Evolutionary conservation across 2,888 invertebrate genomes (phyloP).

Genomic region (Quadroppia sp.): DNA sequence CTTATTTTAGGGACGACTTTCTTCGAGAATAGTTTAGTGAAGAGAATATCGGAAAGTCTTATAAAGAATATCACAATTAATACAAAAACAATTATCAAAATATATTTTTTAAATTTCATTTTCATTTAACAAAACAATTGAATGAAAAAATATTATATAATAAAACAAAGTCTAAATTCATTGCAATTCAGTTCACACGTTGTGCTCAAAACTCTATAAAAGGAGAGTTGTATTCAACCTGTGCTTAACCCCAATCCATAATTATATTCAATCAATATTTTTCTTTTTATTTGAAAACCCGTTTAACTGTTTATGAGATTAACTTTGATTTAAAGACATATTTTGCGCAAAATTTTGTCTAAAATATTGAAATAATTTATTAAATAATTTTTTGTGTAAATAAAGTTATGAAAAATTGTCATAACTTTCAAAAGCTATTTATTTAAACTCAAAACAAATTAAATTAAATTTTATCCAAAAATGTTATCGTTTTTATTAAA

Average conservation of each 20-base stretch:
- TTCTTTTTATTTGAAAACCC: not conserved
- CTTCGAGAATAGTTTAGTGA: not conserved
- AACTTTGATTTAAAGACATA: no score
- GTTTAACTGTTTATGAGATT: not conserved
- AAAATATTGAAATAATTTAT: no score
- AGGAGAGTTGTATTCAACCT: constrained; percentile 1
- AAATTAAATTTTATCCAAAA: no score
- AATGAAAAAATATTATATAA: not conserved
- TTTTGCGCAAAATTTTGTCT: no score
- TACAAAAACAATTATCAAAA: not conserved
- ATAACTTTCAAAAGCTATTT: no score
- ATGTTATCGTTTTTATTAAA: no score
- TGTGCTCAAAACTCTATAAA: not conserved
- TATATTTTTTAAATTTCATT: not conserved
- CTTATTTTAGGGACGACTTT: not conserved
- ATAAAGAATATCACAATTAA: not conserved
- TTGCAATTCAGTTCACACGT: not conserved
- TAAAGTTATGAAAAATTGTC: no score
- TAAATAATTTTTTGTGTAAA: no score
- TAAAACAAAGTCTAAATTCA: no score
- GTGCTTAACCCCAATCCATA: constrained; percentile 25
- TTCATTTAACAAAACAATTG: no score
- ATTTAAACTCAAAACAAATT: no score
- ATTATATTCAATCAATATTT: not conserved
- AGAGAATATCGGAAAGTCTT: not conserved